Conservation (phyloP, 2,113 vertebrate genomes). For the Patagioenas fasciata region DNA sequence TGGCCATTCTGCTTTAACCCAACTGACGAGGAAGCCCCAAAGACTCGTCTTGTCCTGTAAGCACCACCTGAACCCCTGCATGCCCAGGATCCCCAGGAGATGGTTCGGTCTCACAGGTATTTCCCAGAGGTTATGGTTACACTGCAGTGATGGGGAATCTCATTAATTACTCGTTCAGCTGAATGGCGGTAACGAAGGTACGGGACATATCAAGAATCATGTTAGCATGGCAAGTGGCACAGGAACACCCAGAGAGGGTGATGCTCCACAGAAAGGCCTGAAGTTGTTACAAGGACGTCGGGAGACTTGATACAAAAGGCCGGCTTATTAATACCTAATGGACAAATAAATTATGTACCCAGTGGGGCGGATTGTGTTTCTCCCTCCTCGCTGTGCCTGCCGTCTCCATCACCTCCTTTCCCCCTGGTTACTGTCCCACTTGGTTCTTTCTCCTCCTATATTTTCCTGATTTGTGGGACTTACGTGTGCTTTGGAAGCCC, state of each 20-base stretch:
- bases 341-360: constrained; percentile 53
- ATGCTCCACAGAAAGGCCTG: constrained; percentile 58
- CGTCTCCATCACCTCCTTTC: background rate
- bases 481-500: rapidly evolving
- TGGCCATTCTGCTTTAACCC: background rate
- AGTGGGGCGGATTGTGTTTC: background rate
- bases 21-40: background rate
- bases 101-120: rapidly evolving
- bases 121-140: constrained; percentile 11
- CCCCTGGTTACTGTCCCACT: background rate
- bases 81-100: background rate
- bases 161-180: constrained; percentile 25
- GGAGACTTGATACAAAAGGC: constrained; percentile 59
- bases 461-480: background rate
- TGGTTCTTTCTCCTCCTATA: background rate
- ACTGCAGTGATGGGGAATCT: background rate
- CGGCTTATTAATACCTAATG: constrained; percentile 55
- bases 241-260: constrained; percentile 26
- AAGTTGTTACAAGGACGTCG: constrained; percentile 59
- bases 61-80: background rate
- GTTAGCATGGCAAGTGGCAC: constrained; percentile 38
- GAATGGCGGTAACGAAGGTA: background rate
- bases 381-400: background rate
- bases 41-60: background rate
- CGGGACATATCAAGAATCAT: constrained; percentile 39